A percentile compares a stretch with the other conserved stretches of the same genome.
These are phyloP conservation scores for Platycercus adscitus DNA, from an alignment of 2,113 vertebrate species.

Conservation along the genomic window DNA sequence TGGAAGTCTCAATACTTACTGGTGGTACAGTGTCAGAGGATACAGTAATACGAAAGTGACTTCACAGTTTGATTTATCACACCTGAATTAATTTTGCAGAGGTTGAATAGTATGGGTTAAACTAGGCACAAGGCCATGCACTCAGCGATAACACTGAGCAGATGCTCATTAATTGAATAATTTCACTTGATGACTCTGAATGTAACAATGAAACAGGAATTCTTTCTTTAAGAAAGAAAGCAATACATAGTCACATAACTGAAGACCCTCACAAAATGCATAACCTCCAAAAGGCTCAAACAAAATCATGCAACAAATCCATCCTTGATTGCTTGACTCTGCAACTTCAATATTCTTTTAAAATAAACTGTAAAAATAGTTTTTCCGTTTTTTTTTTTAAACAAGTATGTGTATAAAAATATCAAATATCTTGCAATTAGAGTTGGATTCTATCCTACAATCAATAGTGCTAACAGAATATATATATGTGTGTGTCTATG, in stretches of 20 bases:
- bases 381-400: neutral
- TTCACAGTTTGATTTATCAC: neutral
- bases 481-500: neutral
- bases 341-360: neutral
- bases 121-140: neutral
- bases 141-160: neutral
- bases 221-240: neutral
- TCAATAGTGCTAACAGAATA: neutral
- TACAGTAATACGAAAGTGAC: neutral
- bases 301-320: neutral
- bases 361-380: neutral
- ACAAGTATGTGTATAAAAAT: neutral
- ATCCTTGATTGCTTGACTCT: neutral
- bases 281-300: neutral
- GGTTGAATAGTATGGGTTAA: neutral
- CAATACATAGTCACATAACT: neutral
- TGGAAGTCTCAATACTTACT: neutral
- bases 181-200: neutral
- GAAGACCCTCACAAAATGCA: neutral
- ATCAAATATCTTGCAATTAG: neutral
- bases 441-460: neutral
- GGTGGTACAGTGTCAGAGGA: neutral
- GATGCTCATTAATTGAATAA: neutral
- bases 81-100: neutral
- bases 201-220: neutral